These are phyloP conservation scores for Pelusios castaneus DNA, from an alignment of 2,113 vertebrate species.

Conservation along the genomic window DNA sequence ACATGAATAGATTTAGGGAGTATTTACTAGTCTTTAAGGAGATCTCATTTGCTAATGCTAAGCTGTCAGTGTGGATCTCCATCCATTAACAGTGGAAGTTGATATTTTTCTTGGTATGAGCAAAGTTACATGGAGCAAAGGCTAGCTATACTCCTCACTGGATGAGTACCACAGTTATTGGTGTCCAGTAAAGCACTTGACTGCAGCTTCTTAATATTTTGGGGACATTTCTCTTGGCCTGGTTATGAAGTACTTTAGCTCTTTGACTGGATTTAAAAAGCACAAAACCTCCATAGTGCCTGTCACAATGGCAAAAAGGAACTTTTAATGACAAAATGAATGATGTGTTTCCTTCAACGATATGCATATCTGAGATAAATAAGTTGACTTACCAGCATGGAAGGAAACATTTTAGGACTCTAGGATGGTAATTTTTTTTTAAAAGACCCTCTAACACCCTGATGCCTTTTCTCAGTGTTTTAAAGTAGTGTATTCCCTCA, in stretches of 20 bases:
- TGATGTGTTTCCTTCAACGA: neutral
- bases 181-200: neutral
- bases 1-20: neutral
- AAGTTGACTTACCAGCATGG: neutral
- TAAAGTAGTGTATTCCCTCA: neutral
- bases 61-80: neutral
- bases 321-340: neutral
- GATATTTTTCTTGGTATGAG: neutral
- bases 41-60: neutral
- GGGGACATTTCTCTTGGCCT: neutral
- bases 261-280: neutral
- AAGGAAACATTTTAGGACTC: neutral
- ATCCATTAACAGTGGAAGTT: neutral
- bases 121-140: neutral
- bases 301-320: neutral
- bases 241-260: neutral
- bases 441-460: neutral
- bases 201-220: neutral
- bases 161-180: neutral
- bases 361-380: fast-evolving
- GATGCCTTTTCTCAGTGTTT: neutral
- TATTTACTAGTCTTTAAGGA: neutral
- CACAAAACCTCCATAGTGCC: neutral
- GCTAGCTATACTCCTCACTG: neutral
- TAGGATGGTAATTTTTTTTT: too few relatives aligned